These are phyloP conservation scores for Drosophila ananassae DNA, from an alignment of 1,140 invertebrate genomes.

Conservation along the genomic window DNA sequence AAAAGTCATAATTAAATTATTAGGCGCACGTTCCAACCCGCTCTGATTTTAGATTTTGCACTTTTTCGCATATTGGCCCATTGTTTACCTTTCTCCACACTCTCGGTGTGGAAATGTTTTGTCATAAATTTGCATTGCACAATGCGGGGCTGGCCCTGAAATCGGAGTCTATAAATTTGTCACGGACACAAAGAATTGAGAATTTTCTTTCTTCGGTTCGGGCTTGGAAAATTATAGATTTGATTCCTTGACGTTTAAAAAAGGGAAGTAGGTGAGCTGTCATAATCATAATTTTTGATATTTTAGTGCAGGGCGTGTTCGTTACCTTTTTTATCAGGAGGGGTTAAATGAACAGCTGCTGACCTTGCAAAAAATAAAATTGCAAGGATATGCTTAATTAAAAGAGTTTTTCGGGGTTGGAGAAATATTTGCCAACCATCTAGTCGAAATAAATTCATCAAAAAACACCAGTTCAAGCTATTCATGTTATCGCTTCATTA, in stretches of 20 bases:
- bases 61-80: conserved; percentile 22
- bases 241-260: conserved; percentile 22
- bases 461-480: neutral
- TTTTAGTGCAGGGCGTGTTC: conserved; percentile 65
- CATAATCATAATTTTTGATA: conserved; percentile 76
- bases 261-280: conserved; percentile 55
- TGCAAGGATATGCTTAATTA: conserved; percentile 47
- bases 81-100: conserved; percentile 74
- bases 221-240: conserved; percentile 64
- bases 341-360: conserved; percentile 73
- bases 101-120: conserved; percentile 62
- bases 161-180: conserved; percentile 58
- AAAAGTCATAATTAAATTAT: conserved; percentile 79
- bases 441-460: neutral
- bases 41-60: conserved; percentile 17
- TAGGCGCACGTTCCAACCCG: conserved; percentile 62
- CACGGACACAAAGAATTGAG: conserved; percentile 28
- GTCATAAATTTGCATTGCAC: conserved; percentile 79
- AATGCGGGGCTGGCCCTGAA: conserved; percentile 42
- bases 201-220: conserved; percentile 50
- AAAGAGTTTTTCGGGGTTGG: neutral
- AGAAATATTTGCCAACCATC: neutral
- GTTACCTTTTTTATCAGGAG: conserved; percentile 18
- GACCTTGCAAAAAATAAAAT: conserved; percentile 25
- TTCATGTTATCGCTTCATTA: conserved; percentile 13